Evolutionary conservation across 2,113 vertebrate genomes (phyloP).

Genomic region (Chrysemys picta): DNA sequence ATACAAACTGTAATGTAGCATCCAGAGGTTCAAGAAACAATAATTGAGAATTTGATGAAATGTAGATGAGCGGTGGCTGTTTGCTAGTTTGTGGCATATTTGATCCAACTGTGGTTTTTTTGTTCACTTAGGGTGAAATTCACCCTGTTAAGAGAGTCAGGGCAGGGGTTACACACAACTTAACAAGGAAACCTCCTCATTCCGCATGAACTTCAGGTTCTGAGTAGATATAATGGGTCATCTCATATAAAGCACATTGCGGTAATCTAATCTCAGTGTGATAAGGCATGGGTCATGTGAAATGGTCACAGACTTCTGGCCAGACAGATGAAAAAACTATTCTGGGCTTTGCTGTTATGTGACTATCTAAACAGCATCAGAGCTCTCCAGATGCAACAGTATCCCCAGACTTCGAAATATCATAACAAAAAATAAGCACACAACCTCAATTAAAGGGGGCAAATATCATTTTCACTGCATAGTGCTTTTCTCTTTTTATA

Average conservation of each 20-base stretch:
- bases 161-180: background rate
- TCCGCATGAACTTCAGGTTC: background rate
- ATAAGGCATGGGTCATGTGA: background rate
- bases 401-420: background rate
- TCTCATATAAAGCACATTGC: background rate
- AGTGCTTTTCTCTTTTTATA: background rate
- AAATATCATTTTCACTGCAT: background rate
- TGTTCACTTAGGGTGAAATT: background rate
- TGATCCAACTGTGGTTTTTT: rapidly evolving
- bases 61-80: background rate
- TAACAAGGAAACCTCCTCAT: background rate
- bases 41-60: background rate
- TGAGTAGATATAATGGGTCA: background rate
- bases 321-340: background rate
- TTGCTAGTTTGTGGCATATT: background rate
- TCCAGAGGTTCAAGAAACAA: background rate
- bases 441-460: background rate
- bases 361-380: background rate
- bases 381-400: background rate
- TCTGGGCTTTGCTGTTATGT: background rate
- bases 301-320: background rate
- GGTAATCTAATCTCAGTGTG: background rate
- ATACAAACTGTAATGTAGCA: background rate
- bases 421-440: conserved; percentile 4
- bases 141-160: background rate